These are phyloP conservation scores for Drosophila orena DNA, from an alignment of 1,140 invertebrate genomes.

Conservation along the genomic window DNA sequence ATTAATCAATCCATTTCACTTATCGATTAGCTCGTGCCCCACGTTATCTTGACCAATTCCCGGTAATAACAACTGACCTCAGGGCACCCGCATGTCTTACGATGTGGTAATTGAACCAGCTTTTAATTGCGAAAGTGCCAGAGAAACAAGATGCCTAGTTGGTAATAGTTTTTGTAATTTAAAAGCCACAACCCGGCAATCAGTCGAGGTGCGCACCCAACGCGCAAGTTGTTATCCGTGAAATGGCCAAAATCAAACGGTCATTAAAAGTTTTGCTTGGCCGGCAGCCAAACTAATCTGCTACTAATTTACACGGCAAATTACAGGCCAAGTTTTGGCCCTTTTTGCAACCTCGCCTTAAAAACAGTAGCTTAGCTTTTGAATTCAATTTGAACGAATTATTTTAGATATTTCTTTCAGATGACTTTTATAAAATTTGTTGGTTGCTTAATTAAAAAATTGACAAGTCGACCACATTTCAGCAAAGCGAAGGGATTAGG, in stretches of 20 bases:
- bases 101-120: conserved; percentile 42
- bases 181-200: conserved; percentile 12
- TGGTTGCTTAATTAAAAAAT: no score
- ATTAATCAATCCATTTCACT: conserved; percentile 67
- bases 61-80: conserved; percentile 20
- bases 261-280: conserved; percentile 36
- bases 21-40: conserved; percentile 65
- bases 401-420: no score
- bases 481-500: no score
- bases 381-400: conserved; percentile 3
- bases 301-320: conserved; percentile 67
- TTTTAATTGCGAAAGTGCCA: conserved; percentile 67
- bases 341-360: not conserved
- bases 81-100: conserved; percentile 40
- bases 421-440: no score
- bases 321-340: conserved; percentile 46
- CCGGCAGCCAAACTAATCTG: conserved; percentile 64
- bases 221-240: conserved; percentile 18
- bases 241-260: conserved; percentile 39
- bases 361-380: conserved; percentile 1
- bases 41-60: conserved; percentile 17
- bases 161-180: conserved; percentile 10
- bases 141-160: conserved; percentile 5
- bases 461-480: no score
- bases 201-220: conserved; percentile 4